A percentile compares a stretch with the other conserved stretches of the same genome.
Conservation (phyloP, 1,140 invertebrate genomes). For the Conus betulinus region DNA sequence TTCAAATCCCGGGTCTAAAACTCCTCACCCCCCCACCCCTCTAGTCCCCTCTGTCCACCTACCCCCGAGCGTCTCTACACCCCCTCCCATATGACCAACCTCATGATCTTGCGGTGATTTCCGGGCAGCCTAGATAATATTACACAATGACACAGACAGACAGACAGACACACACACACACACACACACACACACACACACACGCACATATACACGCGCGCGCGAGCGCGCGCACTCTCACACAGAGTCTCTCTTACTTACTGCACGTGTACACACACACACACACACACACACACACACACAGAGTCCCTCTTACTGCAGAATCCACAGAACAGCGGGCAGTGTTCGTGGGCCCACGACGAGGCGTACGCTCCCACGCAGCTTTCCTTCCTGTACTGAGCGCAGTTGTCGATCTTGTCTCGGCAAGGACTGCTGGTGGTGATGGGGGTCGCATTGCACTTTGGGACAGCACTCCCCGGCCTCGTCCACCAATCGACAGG, state of each 20-base stretch:
- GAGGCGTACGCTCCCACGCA: constrained; percentile 39
- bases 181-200: background rate
- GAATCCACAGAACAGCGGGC: constrained; percentile 52
- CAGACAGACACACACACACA: background rate
- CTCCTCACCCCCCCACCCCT: no score
- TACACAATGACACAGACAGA: background rate
- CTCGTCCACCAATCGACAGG: constrained; percentile 56
- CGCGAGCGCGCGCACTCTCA: background rate
- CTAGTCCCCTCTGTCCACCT: no score
- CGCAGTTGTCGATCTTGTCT: constrained; percentile 45
- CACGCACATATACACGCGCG: background rate
- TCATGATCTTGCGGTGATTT: no score
- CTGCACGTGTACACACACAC: background rate
- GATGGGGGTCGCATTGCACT: constrained; percentile 24
- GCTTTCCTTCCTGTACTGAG: constrained; percentile 34
- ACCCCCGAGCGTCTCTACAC: no score
- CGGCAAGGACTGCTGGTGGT: constrained; percentile 13
- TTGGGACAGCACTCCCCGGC: constrained; percentile 58
- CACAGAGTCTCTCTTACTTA: background rate
- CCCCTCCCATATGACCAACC: no score
- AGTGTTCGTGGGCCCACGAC: constrained; percentile 56
- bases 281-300: background rate
- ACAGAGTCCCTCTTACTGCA: constrained; percentile 49
- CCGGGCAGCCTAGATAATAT: no score
- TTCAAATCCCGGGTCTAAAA: no score